These are phyloP conservation scores for Acleris cristana DNA, from an alignment of 2,888 invertebrate genomes.

Conservation along the genomic window DNA sequence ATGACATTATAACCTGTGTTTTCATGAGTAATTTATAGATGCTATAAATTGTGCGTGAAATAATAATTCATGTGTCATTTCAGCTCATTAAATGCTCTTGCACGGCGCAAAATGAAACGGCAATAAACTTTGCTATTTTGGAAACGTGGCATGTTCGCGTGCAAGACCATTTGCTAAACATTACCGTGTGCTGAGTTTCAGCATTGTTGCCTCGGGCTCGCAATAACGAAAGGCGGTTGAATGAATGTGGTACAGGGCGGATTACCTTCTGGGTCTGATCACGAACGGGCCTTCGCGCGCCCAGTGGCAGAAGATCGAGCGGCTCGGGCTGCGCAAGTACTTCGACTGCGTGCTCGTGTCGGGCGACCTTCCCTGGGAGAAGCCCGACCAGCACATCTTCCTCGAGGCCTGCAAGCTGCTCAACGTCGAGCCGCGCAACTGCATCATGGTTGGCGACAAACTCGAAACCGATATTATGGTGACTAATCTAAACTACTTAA, in stretches of 20 bases:
- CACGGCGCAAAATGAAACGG: conserved; percentile 48
- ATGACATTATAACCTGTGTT: conserved; percentile 57
- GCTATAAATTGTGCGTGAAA: conserved; percentile 66
- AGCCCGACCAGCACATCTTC: conserved; percentile 92
- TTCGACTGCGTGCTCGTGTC: conserved; percentile 93
- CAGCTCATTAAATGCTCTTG: conserved; percentile 66
- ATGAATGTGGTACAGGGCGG: conserved; percentile 84
- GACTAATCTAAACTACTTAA: conserved; percentile 14
- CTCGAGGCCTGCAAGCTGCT: conserved; percentile 91
- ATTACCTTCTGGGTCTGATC: conserved; percentile 91
- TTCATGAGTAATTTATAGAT: conserved; percentile 69
- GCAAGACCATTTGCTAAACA: conserved; percentile 67
- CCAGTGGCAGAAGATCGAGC: conserved; percentile 94
- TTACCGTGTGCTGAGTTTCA: conserved; percentile 77
- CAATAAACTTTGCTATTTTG: conserved; percentile 1
- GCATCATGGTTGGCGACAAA: conserved; percentile 95
- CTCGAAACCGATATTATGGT: conserved; percentile 93
- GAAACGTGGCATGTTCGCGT: conserved; percentile 39
- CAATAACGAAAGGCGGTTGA: conserved; percentile 75
- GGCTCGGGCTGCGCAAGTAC: conserved; percentile 87
- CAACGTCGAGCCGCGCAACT: conserved; percentile 88
- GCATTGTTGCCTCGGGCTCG: conserved; percentile 60
- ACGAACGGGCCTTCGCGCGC: conserved; percentile 94
- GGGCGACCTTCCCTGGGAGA: conserved; percentile 93
- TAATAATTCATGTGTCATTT: conserved; percentile 47